Base-by-base conservation (phyloP, 2,888 invertebrate species). In the Brachypalpus laphriformis region DNA sequence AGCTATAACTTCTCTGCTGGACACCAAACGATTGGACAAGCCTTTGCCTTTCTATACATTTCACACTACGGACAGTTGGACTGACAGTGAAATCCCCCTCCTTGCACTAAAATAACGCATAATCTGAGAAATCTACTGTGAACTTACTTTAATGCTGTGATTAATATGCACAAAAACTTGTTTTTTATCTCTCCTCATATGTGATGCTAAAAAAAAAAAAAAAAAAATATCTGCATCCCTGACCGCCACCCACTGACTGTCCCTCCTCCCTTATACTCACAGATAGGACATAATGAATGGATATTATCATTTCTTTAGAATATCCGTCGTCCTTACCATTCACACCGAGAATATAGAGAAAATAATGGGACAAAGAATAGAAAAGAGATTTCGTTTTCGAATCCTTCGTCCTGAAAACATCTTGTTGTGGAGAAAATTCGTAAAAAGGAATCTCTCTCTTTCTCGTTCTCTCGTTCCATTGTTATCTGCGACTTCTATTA, bases 291-390 rank as follows among this genome's bases (percentile, higher is more conserved):
- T 61, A 82, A 82, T 74, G 82, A 78, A 82, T 77, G 54, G 72
- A 78, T 82, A 82, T 77, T 72, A 68, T 72, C 77, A 68, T 82
- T 82, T 82, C 82, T 66, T 82, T 82, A 65, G 82, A 82, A 82
- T 63, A 59, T 66, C 42, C 51, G n/a, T 56, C 45, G 59, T 77
- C 59, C 49, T 37, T 11, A 8, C 16, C 45, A 71, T 40, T 65
- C 25, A 56, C 16, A 37, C 40, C 16, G n/a, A 47, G 28, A 54
- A 20, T 20, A 45, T 3, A 14, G 6, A 51, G 28, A 65, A 57
- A 51, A 54, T 22, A 68, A 75, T 68, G 61, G 54, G 25, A 54
- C 42, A 82, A 72, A 66, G 82, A 77, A 76, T 76, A 57, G 45
- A 72, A 66, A 76, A 34, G 42, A 66, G 28, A 54, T 65, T 76